Conservation (phyloP, 1,140 invertebrate species). For the Cecropterus lyciades region DNA sequence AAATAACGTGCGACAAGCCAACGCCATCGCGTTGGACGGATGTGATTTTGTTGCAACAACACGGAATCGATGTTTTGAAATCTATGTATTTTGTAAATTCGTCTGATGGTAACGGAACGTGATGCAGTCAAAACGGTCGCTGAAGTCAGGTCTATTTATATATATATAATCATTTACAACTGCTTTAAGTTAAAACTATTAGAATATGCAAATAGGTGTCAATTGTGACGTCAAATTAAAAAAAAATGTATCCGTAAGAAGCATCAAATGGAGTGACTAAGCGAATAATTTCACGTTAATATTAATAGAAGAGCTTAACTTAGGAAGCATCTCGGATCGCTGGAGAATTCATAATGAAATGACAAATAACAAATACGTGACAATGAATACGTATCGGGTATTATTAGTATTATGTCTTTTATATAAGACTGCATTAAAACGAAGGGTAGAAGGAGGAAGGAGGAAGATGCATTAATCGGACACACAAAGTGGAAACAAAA, state of each 20-base stretch:
- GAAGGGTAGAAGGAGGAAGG: not conserved
- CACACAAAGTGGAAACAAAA: too few species aligned
- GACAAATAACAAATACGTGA: constrained; percentile 26
- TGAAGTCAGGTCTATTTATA: constrained; percentile 21
- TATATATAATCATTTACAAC: not conserved
- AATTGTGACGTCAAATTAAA: not conserved
- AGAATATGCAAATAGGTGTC: not conserved
- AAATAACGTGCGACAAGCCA: constrained; percentile 19
- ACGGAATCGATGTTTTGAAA: constrained; percentile 18
- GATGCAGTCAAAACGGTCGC: constrained; percentile 9
- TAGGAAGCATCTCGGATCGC: constrained; percentile 6
- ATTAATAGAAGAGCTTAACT: constrained; percentile 17
- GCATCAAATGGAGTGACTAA: constrained; percentile 8
- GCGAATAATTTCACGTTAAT: constrained; percentile 29
- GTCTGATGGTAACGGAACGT: constrained; percentile 19
- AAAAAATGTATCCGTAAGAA: constrained; percentile 6
- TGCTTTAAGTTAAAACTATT: not conserved
- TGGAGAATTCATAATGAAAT: constrained; percentile 25
- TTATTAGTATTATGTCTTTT: constrained; percentile 18
- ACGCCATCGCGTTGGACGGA: not conserved
- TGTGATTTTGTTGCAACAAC: constrained; percentile 24
- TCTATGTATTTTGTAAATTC: constrained; percentile 14
- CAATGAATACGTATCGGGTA: constrained; percentile 8
- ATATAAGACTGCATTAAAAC: not conserved
- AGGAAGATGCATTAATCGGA: too few species aligned